phyloP scores from a whole-genome alignment of 2,888 invertebrate species.

The Thereva nobilitata region DNA sequence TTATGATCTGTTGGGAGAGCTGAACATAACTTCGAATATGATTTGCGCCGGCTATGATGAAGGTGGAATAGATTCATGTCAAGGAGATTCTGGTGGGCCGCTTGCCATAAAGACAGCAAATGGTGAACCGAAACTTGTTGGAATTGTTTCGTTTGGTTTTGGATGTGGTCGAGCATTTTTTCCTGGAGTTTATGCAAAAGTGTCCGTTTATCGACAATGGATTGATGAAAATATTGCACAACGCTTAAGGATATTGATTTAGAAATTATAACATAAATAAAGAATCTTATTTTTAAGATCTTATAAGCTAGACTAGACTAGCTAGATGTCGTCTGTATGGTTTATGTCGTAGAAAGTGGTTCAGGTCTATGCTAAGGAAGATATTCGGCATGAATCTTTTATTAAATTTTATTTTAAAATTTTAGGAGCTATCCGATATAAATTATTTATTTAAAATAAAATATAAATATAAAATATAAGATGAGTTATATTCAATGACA shows the following conservation, averaged over 20 bases:
- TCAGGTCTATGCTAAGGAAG: no score
- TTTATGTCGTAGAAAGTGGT: no score
- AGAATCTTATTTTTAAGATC: no score
- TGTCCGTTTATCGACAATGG: background rate
- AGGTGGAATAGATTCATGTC: slow-evolving; percentile 16
- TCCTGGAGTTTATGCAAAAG: slow-evolving; percentile 12
- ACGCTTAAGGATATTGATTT: background rate
- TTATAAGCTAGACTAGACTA: no score
- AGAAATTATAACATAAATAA: background rate
- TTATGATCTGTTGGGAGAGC: background rate
- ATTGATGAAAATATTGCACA: background rate
- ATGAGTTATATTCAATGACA: no score
- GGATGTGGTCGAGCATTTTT: slow-evolving; percentile 2
- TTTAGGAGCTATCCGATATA: no score
- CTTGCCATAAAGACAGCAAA: background rate
- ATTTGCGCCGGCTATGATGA: slow-evolving; percentile 8
- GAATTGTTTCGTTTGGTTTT: slow-evolving; percentile 17
- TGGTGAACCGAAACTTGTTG: background rate
- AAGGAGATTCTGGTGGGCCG: slow-evolving; percentile 29
- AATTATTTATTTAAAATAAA: no score
- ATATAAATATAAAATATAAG: no score
- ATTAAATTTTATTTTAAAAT: no score
- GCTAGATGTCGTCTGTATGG: no score
- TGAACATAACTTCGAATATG: slow-evolving; percentile 27
- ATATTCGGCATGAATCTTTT: no score